Base-by-base conservation (phyloP, 2,888 invertebrate species). In the Octonoba sinensis region DNA sequence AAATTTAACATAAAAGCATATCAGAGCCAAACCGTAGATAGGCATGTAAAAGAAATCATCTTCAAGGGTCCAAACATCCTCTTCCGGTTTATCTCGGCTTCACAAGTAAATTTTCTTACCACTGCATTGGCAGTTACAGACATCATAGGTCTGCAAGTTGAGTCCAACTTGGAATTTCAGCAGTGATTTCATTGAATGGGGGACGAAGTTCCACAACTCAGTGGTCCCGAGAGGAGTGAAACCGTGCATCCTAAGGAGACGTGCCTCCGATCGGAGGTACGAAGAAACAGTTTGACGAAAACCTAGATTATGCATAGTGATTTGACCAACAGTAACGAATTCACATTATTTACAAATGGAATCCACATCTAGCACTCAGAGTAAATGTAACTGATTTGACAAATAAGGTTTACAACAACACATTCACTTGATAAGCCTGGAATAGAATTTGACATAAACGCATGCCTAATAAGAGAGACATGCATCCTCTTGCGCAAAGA, bases 331-430 rank as follows among this genome's bases (percentile, higher is more conserved):
- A 81, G 72, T 64, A 81, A 74, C 81, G 81, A 82, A 82, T 75
- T 82, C 81, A 82, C 81, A 82, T 82, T 70, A 82, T 82, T 82
- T 82, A 82, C 81, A 82, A 75, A 82, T 82, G 81, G 74, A 82
- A 82, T 82, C 81, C 74, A 82, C 81, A 82, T 75, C 81, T 82
- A 75, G 81, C 81, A 82, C 81, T 82, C 64, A 71, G 66, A 75
- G 36, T 36, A 36, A 81, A 75, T 75, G 75, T 75, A 82, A 71
- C 57, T 73, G 73, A 56, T 73, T 73, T 69, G 69, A 81, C 73
- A 73, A 69, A 69, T 54, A 78, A 66, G 65, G 22, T 67, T 67
- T 81, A 81, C 79, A 79, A 79, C 72, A 73, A 81, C 74, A 81
- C 79, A 81, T 73, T 81, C 65, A 81, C 47, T 79, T 72, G 62